Conservation (phyloP, 2,113 vertebrate species). For the Leptosomus discolor region DNA sequence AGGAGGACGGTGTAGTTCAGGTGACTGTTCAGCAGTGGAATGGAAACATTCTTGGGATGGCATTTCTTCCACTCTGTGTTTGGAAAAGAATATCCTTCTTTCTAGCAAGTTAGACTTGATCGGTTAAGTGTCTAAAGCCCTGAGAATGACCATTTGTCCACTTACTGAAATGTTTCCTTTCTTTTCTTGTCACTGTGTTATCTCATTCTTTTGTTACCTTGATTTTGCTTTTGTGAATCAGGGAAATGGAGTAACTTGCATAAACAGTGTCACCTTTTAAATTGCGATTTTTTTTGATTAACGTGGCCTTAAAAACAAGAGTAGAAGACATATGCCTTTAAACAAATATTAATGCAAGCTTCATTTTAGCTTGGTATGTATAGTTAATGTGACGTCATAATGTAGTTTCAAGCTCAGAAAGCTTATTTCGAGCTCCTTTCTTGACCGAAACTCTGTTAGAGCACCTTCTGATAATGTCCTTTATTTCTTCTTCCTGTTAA, state of each 20-base stretch:
- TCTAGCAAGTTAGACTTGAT: not conserved
- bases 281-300: not conserved
- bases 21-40: not conserved
- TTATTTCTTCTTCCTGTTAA: not conserved
- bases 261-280: not conserved
- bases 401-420: not conserved
- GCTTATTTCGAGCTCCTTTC: not conserved
- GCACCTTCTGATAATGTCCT: not conserved
- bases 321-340: not conserved
- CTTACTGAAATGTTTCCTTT: not conserved
- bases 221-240: not conserved
- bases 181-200: not conserved
- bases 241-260: not conserved
- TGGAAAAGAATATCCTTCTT: not conserved
- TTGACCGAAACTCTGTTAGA: not conserved
- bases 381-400: not conserved
- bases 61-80: not conserved
- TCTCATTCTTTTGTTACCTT: not conserved
- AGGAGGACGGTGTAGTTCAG: not conserved
- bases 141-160: rapidly evolving
- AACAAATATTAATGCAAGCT: not conserved
- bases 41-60: not conserved
- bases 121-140: not conserved
- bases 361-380: not conserved
- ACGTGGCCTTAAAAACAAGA: not conserved